Evolutionary conservation across 2,113 vertebrate genomes (phyloP).

Genomic region (Chaetops frenatus): DNA sequence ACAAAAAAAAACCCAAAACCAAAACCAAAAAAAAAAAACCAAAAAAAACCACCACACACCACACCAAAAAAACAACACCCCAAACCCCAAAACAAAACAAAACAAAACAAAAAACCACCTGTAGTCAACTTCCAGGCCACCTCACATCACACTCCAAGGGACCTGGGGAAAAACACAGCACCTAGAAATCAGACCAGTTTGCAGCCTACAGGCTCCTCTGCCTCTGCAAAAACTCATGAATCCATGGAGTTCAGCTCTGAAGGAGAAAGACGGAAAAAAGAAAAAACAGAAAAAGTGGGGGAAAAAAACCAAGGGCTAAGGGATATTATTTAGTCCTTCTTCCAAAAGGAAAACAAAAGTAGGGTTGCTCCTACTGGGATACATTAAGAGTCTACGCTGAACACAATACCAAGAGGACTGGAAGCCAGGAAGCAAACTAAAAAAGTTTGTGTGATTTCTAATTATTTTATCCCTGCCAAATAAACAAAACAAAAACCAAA

Average conservation of each 20-base stretch:
- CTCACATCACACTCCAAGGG: background rate
- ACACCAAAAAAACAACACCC: background rate
- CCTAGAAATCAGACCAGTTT: background rate
- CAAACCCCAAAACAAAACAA: too few relatives aligned
- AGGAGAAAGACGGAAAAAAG: background rate
- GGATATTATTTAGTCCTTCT: background rate
- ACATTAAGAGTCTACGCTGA: background rate
- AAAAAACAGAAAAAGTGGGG: rapidly evolving
- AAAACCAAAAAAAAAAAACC: too few relatives aligned
- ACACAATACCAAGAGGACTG: background rate
- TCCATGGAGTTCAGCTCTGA: background rate
- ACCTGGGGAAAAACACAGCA: background rate
- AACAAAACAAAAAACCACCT: too few relatives aligned
- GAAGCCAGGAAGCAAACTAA: background rate
- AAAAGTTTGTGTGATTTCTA: background rate
- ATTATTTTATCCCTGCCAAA: background rate
- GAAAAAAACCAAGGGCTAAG: background rate
- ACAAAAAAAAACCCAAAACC: too few relatives aligned
- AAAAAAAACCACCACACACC: too few relatives aligned
- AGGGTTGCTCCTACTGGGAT: background rate
- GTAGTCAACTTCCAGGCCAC: background rate
- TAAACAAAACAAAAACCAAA: background rate
- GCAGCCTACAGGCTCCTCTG: background rate
- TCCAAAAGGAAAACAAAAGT: background rate
- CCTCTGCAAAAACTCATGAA: background rate